These are phyloP conservation scores for Leptopilina boulardi DNA, from an alignment of 1,140 invertebrate genomes.

Conservation along the genomic window DNA sequence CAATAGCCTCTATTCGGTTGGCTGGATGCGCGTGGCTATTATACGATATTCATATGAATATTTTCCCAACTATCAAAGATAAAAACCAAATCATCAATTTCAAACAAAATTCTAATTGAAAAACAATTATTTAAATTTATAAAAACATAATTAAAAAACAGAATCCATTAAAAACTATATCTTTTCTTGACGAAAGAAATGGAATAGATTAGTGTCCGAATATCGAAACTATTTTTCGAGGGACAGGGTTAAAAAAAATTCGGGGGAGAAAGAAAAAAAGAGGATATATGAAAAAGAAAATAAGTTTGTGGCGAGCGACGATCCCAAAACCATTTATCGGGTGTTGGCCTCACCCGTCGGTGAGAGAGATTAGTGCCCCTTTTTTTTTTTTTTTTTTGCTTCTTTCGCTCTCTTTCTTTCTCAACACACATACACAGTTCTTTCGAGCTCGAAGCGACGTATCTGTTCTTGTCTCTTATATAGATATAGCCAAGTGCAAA, in stretches of 20 bases:
- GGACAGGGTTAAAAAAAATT: slow-evolving; percentile 37
- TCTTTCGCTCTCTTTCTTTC: slow-evolving; percentile 43
- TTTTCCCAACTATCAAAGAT: neutral
- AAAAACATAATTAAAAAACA: neutral
- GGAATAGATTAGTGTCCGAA: neutral
- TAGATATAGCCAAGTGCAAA: slow-evolving; percentile 60
- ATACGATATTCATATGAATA: neutral
- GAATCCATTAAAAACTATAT: too few relatives aligned
- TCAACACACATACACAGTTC: slow-evolving; percentile 47
- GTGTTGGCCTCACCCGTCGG: slow-evolving; percentile 66
- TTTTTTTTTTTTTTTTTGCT: slow-evolving; percentile 22
- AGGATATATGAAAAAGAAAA: slow-evolving; percentile 39
- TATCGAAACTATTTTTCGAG: slow-evolving; percentile 15
- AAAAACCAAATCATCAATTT: neutral
- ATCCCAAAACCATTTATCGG: slow-evolving; percentile 73
- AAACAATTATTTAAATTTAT: too few relatives aligned
- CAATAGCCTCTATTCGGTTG: slow-evolving; percentile 2
- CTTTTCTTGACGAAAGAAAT: neutral
- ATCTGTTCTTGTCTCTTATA: slow-evolving; percentile 55
- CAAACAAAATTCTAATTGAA: too few relatives aligned
- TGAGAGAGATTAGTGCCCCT: slow-evolving; percentile 66
- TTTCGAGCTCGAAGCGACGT: slow-evolving; percentile 50
- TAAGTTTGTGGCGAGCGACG: slow-evolving; percentile 53
- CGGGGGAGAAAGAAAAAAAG: slow-evolving; percentile 37
- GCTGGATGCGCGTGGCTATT: slow-evolving; percentile 16